phyloP scores from a whole-genome alignment of 2,113 vertebrate species.

The Ochotona princeps region DNA sequence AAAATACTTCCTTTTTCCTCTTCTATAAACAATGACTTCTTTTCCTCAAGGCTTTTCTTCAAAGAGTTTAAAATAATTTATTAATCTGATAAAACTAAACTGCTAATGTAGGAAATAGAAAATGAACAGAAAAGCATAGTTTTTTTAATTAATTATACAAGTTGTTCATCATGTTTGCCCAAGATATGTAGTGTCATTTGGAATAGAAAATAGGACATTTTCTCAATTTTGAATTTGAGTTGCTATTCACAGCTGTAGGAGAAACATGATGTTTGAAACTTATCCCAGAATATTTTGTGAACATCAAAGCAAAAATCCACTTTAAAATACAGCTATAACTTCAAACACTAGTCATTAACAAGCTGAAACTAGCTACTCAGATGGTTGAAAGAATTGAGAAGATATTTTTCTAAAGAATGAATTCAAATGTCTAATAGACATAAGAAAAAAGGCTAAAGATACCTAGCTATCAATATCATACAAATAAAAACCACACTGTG shows the following conservation, averaged over 20 bases:
- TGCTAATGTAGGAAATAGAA: neutral
- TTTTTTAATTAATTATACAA: neutral
- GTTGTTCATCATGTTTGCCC: neutral
- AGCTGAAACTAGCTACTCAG: neutral
- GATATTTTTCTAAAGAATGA: no score
- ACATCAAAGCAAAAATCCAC: neutral
- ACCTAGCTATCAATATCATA: no score
- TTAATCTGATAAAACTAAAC: neutral
- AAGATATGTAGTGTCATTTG: neutral
- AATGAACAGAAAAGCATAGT: neutral
- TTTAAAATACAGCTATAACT: neutral
- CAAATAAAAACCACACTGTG: no score
- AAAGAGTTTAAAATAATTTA: slow-evolving; percentile 1
- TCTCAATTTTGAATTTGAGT: slow-evolving; percentile 9
- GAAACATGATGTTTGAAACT: slow-evolving; percentile 17
- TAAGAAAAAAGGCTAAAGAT: no score
- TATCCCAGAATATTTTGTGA: neutral
- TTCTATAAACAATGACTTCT: neutral
- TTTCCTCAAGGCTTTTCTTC: neutral
- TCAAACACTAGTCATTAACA: neutral
- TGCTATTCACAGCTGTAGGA: neutral
- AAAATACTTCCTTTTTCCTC: neutral
- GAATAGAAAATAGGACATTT: neutral
- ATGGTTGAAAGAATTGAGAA: neutral
- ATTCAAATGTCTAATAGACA: no score